Evolutionary conservation across 35 echinoderm and acorn worm species (phyloP), one percentile per base, ranked within the genome.

Genomic region (Ptychodera flava): DNA sequence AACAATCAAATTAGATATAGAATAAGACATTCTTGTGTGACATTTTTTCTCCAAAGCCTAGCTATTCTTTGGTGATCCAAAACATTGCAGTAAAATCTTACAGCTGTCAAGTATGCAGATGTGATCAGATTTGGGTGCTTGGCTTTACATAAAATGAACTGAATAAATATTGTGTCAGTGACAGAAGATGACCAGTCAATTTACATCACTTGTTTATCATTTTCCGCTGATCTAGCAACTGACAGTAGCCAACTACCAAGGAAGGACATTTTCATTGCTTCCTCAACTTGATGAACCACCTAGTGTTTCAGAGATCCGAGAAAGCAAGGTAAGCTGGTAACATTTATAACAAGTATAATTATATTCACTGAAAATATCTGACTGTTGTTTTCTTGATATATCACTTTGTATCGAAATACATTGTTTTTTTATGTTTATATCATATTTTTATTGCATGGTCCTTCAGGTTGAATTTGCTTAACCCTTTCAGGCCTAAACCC

Each of bases 221-320:
- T 0, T 83, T 31, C 36, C 33, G 45, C 22, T 64, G 22, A 12
- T 64, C 45, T 22, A 94, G 92, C 89, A 94, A 94, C 77, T 94
- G 81, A 90, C 92, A 16, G n/a, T 94, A 33, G 89, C 86, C 15
- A 87, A 38, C 36, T 94, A 94, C 78, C 82, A 88, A 35, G 92
- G 92, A 0, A 90, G 83, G 81, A 94, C 87, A 38, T 35, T 85
- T 31, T 36, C 89, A 1, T 82, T 94, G 30, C 82, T 94, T 81
- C 92, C 92, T 1, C 35, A 80, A 16, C 31, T 94, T 15, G 81
- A 77, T 32, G 90, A 88, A 10, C 88, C 92, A 12, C 22, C 45
- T 12, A 64, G 22, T 22, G 45, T 64, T n/a, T n/a, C n/a, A n/a
- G n/a, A n/a, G 45, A 22, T 64, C 6, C 6, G 22, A 34, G 88